Evolutionary conservation across 2,797 vertebrate species (phyloP).

Genomic region (Hippoglossus hippoglossus): DNA sequence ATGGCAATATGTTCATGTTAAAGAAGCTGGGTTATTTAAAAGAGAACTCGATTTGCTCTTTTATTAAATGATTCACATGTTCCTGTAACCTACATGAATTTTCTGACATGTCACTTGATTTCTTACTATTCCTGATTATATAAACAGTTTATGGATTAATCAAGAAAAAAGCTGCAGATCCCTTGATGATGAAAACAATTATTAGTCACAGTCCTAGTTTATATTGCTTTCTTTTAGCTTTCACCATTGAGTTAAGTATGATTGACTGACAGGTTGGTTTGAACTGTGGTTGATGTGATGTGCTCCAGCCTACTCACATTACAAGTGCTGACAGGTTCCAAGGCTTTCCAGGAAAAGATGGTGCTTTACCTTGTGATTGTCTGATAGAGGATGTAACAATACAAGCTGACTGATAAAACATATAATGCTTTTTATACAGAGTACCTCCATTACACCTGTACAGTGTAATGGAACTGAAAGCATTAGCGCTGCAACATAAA

Average conservation of each 20-base stretch:
- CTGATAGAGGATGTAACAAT: not conserved
- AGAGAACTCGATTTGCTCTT: constrained; percentile 1
- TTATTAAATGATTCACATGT: not conserved
- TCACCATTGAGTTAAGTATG: not conserved
- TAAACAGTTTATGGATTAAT: not conserved
- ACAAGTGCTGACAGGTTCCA: not conserved
- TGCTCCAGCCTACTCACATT: no score
- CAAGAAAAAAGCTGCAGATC: not conserved
- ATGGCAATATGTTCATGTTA: constrained; percentile 11
- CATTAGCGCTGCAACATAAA: not conserved
- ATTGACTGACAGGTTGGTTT: no score
- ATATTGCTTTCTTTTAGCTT: not conserved
- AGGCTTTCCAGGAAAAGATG: not conserved
- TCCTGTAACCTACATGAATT: not conserved
- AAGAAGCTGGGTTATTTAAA: not conserved
- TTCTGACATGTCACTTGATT: not conserved
- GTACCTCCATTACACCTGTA: not conserved
- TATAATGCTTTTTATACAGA: not conserved
- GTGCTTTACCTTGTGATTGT: not conserved
- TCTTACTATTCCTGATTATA: no score
- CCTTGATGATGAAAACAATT: not conserved
- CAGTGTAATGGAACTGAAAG: not conserved
- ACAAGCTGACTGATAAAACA: not conserved
- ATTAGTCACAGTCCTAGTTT: not conserved
- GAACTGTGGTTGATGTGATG: no score